Conservation (phyloP, 2,113 vertebrate genomes). For the Perognathus longimembris region DNA sequence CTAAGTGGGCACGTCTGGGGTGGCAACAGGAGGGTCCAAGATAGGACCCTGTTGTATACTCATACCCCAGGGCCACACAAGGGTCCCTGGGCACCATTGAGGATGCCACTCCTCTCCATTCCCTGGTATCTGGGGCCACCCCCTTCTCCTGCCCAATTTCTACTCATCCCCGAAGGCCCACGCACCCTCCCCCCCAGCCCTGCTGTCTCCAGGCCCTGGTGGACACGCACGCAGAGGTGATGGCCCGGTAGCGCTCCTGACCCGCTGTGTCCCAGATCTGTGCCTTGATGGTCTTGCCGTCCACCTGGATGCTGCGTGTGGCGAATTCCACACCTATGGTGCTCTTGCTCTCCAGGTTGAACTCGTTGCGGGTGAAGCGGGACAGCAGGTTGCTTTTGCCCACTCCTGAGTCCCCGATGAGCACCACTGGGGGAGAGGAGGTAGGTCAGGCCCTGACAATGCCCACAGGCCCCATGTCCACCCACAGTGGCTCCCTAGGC, state of each 20-base stretch:
- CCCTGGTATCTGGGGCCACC: background rate
- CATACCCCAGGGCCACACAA: background rate
- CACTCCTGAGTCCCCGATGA: constrained; percentile 98
- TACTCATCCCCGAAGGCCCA: background rate
- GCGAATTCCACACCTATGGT: constrained; percentile 99
- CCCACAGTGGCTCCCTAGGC: background rate
- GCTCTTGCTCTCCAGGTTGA: constrained; percentile 99
- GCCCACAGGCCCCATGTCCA: background rate
- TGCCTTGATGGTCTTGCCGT: constrained; percentile 97
- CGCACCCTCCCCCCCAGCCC: background rate
- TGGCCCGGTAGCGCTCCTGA: constrained; percentile 97
- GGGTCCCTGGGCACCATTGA: too few species aligned
- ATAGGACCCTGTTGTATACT: background rate
- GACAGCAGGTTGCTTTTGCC: constrained; percentile 98
- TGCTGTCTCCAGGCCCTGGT: background rate
- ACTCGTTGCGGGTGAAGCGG: constrained; percentile 98
- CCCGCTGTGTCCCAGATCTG: constrained; percentile 99
- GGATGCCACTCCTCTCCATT: background rate
- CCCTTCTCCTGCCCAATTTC: background rate
- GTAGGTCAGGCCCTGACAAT: background rate
- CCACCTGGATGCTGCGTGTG: constrained; percentile 98
- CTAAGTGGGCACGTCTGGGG: background rate
- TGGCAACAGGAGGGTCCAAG: background rate
- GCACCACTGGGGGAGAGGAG: constrained; percentile 89
- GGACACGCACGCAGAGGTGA: constrained; percentile 95